Base-by-base conservation (phyloP, 2,797 vertebrate genomes). In the Percopsis omiscomaycus region DNA sequence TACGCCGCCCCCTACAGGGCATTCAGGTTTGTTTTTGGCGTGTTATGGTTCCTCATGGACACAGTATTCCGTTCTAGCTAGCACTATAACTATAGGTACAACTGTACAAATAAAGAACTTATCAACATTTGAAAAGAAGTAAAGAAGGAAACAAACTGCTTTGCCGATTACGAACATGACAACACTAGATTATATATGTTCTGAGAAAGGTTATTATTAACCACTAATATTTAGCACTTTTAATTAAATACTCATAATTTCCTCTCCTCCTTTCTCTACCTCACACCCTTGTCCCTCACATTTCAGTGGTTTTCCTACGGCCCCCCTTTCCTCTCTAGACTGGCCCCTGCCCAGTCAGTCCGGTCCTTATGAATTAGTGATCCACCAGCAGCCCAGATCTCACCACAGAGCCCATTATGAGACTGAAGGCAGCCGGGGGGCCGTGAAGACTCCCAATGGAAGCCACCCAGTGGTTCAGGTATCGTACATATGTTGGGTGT, bases 321-420 rank as follows among this genome's bases (percentile, higher is more conserved):
- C 93, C 5, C 92, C 94, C 0, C 91, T 96, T 0, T 95, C 95
- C 0, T 90, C 94, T 0, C 91, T 97, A 0, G 97, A 98, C 82
- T 95, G 96, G 94, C 82, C 91, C 0, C 85, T 97, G 13, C 90
- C 91, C 80, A 94, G 85, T 77, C 91, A 93, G 77, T 85, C 88
- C 0, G 91, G 89, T 22, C 93, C 94, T 32, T 98, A 95, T 0
- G 94, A 97, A 81, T 91, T 99, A 27, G 80, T 90, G 10, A 94
- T 99, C 3, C 95, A 95, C 64, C 93, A 96, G 10, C 95, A 98
- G 73, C 96, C 97, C 6, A 95, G 93, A 76, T 93, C 94, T 0
- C 95, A 98, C 64, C 97, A 98, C 86, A 93, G 97, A 27, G 97
- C 97, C 0, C 97, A 98, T 78, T 98, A 99, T 2, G 97, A 99